Evolutionary conservation across 2,888 invertebrate species (phyloP), one percentile per base, ranked within the genome.

Genomic region (Steinernema hermaphroditum): DNA sequence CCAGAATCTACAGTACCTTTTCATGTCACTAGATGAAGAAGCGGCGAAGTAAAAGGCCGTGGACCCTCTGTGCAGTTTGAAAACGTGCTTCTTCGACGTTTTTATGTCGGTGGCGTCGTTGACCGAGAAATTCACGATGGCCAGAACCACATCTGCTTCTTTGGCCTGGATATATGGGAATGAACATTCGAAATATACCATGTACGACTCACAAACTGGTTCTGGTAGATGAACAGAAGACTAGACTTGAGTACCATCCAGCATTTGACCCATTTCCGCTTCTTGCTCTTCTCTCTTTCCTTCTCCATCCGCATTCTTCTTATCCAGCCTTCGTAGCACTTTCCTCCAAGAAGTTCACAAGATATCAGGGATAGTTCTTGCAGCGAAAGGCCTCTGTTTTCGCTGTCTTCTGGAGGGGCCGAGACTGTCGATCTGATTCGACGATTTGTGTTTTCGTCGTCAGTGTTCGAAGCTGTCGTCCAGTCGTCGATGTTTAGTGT

Each of bases 251-350:
- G 74, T 37, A 78, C 75, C 77, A 82, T 78, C 85, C 85, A 85
- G 37, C 80, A 78, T 72, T 84, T 83, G 1, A 81, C 78, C 85
- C 83, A 85, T 69, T 83, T 75, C 27, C 75, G 78, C 46, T 43
- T 37, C 24, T 69, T 69, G 41, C 29, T 71, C 22, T 62, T 62
- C 14, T 54, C 22, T 27, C 54, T 54, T 27, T 54, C 54, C 4
- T 22, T 24, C 14, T 54, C 54, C 14, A 54, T 22, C 27, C 54
- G 8, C 54, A 54, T 54, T 14, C 54, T 22, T 19, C 54, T 22
- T 14, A 54, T 54, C 54, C 54, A 54, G 27, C 54, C 54, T 24
- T 54, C 54, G 54, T 54, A 27, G 24, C 54, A 27, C 22, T 54
- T 54, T 2, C 54, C 54, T 54, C 54, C 54, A 4, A 54, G 54